Evolutionary conservation across 2,113 vertebrate species (phyloP), one percentile per base, ranked within the genome.

Genomic region (Pholis gunnellus): DNA sequence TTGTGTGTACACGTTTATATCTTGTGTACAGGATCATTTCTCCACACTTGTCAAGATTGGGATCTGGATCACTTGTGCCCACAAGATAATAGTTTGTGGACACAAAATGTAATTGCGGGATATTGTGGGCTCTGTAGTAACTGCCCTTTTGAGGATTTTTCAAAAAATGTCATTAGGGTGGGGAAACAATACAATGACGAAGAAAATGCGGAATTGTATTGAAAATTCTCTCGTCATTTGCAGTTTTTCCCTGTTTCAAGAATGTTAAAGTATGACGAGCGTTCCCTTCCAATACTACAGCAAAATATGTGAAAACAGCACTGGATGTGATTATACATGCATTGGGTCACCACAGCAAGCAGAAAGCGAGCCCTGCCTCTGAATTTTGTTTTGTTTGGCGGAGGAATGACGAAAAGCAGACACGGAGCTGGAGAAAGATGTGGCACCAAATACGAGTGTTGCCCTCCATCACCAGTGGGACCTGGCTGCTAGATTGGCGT

Each of bases 401-500:
- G 64, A 66, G 67, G 78, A 80, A 81, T 48, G 74, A 60, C 40
- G 72, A 71, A 69, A 72, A 82, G 80, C 80, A 73, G 67, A 71
- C 71, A 27, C 2, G 4, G 65, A 73, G 44, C 75, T 20, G 75
- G 82, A 83, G 73, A 86, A 85, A 83, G 80, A 90, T 78, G 75
- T 85, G 86, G 82, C 80, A 65, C 27, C 77, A 44, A 76, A 89
- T 81, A 36, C 18, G 61, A 84, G 73, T 48, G 54, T 52, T 79
- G 81, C 84, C 86, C 84, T 90, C 82, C 74, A 89, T 91, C 90
- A 84, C 72, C 68, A 2, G 76, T n/a, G 86, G 84, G 87, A 86
- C 78, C 75, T 44, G 82, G 79, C 84, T 89, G 87, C 86, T 85
- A 90, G 84, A 92, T 91, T 87, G 82, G 75, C 57, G 76, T 87